These are phyloP conservation scores for Mesembrinibis cayennensis DNA, from an alignment of 2,113 vertebrate genomes.

Conservation along the genomic window DNA sequence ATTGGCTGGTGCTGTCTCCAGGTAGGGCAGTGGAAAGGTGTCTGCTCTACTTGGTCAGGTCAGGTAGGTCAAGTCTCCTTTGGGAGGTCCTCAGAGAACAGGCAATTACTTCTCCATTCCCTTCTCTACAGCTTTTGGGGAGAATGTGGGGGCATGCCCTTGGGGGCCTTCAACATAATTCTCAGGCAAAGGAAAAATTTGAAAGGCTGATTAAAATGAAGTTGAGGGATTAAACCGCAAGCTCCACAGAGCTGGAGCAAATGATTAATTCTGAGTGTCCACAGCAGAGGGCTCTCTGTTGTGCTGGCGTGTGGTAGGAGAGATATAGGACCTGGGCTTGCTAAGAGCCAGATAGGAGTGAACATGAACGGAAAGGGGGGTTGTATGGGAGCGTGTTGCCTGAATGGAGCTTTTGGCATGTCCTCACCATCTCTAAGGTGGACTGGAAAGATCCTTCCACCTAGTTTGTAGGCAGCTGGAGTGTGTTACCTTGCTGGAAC, in stretches of 20 bases:
- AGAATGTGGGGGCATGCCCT: background rate
- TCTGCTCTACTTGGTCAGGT: background rate
- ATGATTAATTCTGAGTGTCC: background rate
- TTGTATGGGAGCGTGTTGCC: rapidly evolving
- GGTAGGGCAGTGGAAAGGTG: background rate
- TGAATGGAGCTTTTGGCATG: background rate
- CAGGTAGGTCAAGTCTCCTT: background rate
- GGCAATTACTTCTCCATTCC: background rate
- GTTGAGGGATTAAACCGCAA: background rate
- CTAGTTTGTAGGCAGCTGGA: background rate
- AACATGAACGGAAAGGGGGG: rapidly evolving
- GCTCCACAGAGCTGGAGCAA: background rate
- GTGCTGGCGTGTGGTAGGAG: background rate
- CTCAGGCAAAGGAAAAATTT: background rate
- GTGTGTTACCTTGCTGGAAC: background rate
- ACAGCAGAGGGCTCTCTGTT: background rate
- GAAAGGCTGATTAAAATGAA: background rate
- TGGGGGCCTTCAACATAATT: background rate
- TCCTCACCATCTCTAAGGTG: background rate
- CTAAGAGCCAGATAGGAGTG: background rate
- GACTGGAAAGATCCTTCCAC: background rate
- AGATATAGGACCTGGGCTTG: background rate
- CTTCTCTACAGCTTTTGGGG: background rate
- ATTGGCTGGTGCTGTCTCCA: background rate
- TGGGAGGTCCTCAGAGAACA: background rate